Base-by-base conservation (phyloP, 2,888 invertebrate genomes). In the Pachymerium ferrugineum region DNA sequence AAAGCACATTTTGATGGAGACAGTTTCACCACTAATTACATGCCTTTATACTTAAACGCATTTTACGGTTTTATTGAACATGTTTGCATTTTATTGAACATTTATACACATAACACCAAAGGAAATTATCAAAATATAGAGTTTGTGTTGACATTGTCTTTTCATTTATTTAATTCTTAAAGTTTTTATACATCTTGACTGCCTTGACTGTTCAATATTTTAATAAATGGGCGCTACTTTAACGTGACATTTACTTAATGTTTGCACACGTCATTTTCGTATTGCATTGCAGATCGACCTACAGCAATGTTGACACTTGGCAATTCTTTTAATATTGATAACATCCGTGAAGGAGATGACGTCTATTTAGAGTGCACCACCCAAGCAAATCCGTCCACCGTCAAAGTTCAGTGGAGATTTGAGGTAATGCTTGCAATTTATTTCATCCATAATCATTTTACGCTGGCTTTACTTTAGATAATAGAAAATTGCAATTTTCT, bases 321-420 rank as follows among this genome's bases (percentile, higher is more conserved):
- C 35, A 71, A 28, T 22, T 74, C 70, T 8, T 30, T 73, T 28
- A 31, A 62, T n/a, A 22, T 72, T n/a, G 62, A 75, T 54, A 76
- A 76, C 47, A 72, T 76, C 22, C 38, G 75, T 29, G 76, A 76
- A 72, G 92, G 92, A 35, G 93, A 92, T 80, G 93, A 93, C 83
- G 93, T 92, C 75, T 93, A 93, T 83, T 72, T 76, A 16, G 76
- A 76, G 47, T 76, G 76, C 62, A 74, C 31, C 19, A 67, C 75
- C n/a, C 16, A 54, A 35, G 47, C 76, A 10, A 75, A 76, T 73
- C 76, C 76, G 25, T 28, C 31, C 25, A 72, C 72, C 31, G n/a
- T 38, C 12, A 42, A 54, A 31, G 73, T 75, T 30, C 72, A 76
- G 72, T 76, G 76, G 76, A 67, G 70, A 16, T 76, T 75, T 74